Evolutionary conservation across 1,140 invertebrate genomes (phyloP).

Genomic region (Brachionus rubens): DNA sequence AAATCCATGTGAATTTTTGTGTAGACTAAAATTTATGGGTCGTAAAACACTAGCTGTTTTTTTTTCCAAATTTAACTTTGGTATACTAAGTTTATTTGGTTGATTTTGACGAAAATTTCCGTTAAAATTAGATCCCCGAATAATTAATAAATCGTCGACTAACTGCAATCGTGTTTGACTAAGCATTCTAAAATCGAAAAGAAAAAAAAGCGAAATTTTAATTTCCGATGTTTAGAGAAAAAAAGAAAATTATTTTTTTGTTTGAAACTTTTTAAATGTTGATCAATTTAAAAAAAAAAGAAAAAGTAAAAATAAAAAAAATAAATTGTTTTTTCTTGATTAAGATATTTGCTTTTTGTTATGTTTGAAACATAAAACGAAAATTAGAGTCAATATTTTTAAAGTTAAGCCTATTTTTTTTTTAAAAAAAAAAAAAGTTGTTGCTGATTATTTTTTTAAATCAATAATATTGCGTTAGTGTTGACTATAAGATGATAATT

Average conservation of each 20-base stretch:
- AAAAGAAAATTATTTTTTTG: too few relatives aligned
- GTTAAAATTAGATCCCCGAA: neutral
- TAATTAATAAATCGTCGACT: neutral
- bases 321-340: neutral
- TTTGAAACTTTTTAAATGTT: neutral
- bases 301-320: too few relatives aligned
- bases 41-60: neutral
- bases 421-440: too few relatives aligned
- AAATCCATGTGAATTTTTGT: constrained; percentile 10
- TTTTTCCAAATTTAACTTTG: neutral
- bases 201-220: neutral
- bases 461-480: too few relatives aligned
- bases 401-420: too few relatives aligned
- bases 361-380: neutral
- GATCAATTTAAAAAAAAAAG: neutral
- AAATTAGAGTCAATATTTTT: constrained; percentile 37
- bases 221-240: constrained; percentile 21
- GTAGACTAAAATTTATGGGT: neutral
- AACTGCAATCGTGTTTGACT: neutral
- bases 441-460: too few relatives aligned
- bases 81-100: neutral
- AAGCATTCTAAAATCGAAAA: neutral
- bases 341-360: constrained; percentile 25
- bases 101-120: neutral
- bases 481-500: too few relatives aligned